Evolutionary conservation across 2,797 vertebrate genomes (phyloP).

Genomic region (Synanceia verrucosa): DNA sequence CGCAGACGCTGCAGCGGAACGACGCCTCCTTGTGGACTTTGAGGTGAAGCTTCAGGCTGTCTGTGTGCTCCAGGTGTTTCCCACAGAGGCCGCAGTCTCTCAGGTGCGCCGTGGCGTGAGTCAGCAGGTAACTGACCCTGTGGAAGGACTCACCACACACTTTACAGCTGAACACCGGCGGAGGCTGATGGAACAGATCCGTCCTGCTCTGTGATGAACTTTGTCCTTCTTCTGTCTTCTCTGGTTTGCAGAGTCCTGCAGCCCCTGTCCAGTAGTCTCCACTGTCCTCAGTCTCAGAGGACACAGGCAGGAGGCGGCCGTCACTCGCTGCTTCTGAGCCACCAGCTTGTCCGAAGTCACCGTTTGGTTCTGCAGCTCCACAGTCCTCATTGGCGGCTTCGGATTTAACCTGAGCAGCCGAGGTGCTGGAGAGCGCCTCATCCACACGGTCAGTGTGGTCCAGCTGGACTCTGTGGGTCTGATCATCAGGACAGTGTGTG

Average conservation of each 20-base stretch:
- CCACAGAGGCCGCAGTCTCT: slow-evolving; percentile 46
- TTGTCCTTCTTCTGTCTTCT: neutral
- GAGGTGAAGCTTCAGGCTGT: slow-evolving; percentile 38
- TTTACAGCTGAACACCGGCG: neutral
- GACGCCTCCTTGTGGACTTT: slow-evolving; percentile 12
- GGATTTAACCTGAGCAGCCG: slow-evolving; percentile 17
- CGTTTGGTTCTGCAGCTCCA: neutral
- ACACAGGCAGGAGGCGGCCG: neutral
- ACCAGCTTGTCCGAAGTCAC: neutral
- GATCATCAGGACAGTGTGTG: neutral
- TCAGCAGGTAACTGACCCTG: slow-evolving; percentile 4
- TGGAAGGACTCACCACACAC: slow-evolving; percentile 42
- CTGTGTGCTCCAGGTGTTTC: slow-evolving; percentile 6
- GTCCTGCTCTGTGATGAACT: neutral
- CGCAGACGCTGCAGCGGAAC: slow-evolving; percentile 48
- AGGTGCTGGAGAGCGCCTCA: neutral
- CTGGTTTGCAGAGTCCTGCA: neutral
- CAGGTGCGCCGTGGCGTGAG: neutral
- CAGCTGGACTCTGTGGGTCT: neutral
- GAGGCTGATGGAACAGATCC: neutral
- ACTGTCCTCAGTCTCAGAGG: slow-evolving; percentile 37
- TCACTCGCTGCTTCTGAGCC: neutral
- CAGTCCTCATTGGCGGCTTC: neutral
- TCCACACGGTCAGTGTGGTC: neutral
- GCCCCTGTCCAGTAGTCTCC: slow-evolving; percentile 19